Evolutionary conservation across 2,797 vertebrate species (phyloP), one percentile per base, ranked within the genome.

Genomic region (Cygnus olor): DNA sequence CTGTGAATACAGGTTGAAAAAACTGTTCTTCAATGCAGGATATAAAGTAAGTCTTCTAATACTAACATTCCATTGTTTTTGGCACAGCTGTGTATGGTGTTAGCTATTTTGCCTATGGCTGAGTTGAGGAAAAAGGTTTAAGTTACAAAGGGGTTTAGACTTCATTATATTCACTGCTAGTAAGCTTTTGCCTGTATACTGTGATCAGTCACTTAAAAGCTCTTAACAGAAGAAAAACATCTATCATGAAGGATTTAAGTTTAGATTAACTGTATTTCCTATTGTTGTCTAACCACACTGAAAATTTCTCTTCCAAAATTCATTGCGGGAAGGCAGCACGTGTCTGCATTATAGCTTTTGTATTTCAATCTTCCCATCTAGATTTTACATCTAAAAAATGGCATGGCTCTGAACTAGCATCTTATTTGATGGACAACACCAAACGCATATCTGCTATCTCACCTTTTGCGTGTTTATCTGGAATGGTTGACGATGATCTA

Each of bases 391-490:
- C 82, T 56, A 66, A 93, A 89, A 87, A 90, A 60, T 92, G 60
- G 57, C 34, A 45, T 30, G 76, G 91, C 36, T 97, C 97, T n/a
- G 61, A 96, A 51, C 69, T 98, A 51, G 91, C 94, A 18, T 93
- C 89, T 89, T 89, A 96, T 57, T 54, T 97, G 70, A 97, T 88
- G 89, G 93, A 96, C 36, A 82, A 30, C 51, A 65, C 61, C 20
- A 95, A 96, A 82, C 89, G 73, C 6, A 22, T 91, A 91, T 94
- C 79, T 68, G 96, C 94, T 5, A 30, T 98, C 32, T 97, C 96
- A 14, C 97, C 96, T 6, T 97, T 98, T 78, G 93, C 86, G 4
- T 95, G 92, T 61, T 88, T 97, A 73, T 94, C 96, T 70, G 92
- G 91, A 79, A 57, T 93, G 40, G 69, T 60, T 15, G 95, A 97